Evolutionary conservation across 2,113 vertebrate genomes (phyloP).

Genomic region (Polyodon spathula): DNA sequence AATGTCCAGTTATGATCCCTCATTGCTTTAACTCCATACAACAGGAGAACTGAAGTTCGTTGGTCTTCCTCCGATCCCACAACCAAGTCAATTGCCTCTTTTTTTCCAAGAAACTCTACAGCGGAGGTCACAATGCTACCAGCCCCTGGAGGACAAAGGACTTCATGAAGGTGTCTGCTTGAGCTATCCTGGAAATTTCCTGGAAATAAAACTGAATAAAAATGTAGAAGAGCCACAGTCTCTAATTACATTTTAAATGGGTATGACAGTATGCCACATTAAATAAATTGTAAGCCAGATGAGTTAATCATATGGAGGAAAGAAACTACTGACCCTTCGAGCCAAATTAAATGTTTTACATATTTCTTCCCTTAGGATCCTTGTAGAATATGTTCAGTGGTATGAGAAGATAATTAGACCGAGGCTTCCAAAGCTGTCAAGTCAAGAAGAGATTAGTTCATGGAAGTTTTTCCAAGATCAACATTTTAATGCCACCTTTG

Average conservation of each 20-base stretch:
- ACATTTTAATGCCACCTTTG: background rate
- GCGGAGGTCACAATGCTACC: too few relatives aligned
- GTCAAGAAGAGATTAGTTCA: background rate
- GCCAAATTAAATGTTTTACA: constrained; percentile 33
- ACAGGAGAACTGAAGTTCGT: too few relatives aligned
- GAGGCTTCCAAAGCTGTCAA: constrained; percentile 3
- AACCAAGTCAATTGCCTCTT: too few relatives aligned
- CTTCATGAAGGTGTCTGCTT: too few relatives aligned
- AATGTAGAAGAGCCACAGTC: constrained; percentile 5
- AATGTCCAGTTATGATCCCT: too few relatives aligned
- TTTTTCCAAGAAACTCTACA: too few relatives aligned
- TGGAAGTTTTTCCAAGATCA: background rate
- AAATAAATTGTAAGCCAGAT: constrained; percentile 22
- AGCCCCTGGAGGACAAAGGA: too few relatives aligned
- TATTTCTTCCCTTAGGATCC: constrained; percentile 29
- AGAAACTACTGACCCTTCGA: constrained; percentile 28
- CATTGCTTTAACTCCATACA: too few relatives aligned
- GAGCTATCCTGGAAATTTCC: too few relatives aligned
- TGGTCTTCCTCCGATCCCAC: too few relatives aligned
- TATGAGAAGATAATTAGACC: constrained; percentile 14
- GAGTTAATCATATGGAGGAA: constrained; percentile 29
- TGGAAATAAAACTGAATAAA: too few relatives aligned
- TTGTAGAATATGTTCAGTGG: constrained; percentile 14
- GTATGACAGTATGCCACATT: constrained; percentile 32
- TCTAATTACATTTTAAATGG: constrained; percentile 30